Evolutionary conservation across 2,113 vertebrate genomes (phyloP).

Genomic region (Misgurnus mizolepis): DNA sequence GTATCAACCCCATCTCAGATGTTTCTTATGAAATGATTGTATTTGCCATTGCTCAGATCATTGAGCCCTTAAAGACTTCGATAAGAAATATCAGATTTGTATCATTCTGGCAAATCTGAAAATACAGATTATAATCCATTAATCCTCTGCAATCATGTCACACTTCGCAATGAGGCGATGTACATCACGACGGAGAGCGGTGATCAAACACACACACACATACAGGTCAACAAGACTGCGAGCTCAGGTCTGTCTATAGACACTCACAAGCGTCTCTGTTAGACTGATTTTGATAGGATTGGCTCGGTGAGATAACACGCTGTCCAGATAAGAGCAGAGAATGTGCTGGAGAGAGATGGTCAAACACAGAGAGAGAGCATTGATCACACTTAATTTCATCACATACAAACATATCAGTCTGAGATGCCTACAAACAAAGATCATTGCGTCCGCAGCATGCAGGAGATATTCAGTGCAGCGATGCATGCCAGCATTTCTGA

Average conservation of each 20-base stretch:
- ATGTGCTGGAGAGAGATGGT: slow-evolving; percentile 39
- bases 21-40: no score
- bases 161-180: slow-evolving; percentile 26
- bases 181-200: slow-evolving; percentile 25
- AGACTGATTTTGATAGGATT: slow-evolving; percentile 43
- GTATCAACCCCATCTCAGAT: no score
- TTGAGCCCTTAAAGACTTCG: no score
- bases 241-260: slow-evolving; percentile 43
- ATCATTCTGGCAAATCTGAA: no score
- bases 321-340: slow-evolving; percentile 51
- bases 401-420: slow-evolving; percentile 46
- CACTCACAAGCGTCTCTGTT: slow-evolving; percentile 37
- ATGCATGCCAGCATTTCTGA: neutral
- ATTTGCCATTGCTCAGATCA: no score
- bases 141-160: slow-evolving; percentile 37
- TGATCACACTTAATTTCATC: slow-evolving; percentile 64
- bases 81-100: no score
- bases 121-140: neutral
- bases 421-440: slow-evolving; percentile 27
- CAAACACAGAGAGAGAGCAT: slow-evolving; percentile 46
- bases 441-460: slow-evolving; percentile 38
- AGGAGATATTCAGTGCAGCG: neutral
- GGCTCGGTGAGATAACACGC: slow-evolving; percentile 36
- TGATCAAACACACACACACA: slow-evolving; percentile 41
- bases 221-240: slow-evolving; percentile 28